These are phyloP conservation scores for Labeo catla DNA, from an alignment of 2,113 vertebrate genomes.

Conservation along the genomic window DNA sequence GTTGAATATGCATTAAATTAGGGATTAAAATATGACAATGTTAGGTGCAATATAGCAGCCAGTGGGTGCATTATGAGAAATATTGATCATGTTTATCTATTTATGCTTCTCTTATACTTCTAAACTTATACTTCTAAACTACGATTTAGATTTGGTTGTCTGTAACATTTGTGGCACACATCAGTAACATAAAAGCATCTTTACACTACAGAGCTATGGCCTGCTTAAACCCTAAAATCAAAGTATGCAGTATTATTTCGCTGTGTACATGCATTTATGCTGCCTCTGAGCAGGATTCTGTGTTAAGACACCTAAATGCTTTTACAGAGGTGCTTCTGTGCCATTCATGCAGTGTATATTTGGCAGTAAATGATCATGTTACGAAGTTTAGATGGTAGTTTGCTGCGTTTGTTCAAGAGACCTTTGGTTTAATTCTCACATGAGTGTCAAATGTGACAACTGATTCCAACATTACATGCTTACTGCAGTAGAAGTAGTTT, in stretches of 20 bases:
- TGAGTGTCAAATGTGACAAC: constrained; percentile 49
- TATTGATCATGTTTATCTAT: too few species aligned
- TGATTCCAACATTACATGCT: constrained; percentile 45
- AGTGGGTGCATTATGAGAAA: too few species aligned
- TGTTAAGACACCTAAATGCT: neutral
- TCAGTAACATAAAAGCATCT: neutral
- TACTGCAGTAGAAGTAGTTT: neutral
- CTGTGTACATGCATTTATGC: neutral
- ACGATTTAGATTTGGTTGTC: too few species aligned
- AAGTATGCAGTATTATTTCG: neutral
- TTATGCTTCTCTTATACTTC: too few species aligned
- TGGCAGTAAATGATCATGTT: neutral
- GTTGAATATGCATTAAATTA: too few species aligned
- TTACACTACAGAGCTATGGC: too few species aligned
- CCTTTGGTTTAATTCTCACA: constrained; percentile 37
- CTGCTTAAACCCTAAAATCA: neutral
- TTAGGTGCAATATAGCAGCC: too few species aligned
- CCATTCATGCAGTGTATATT: neutral
- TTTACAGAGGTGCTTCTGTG: neutral
- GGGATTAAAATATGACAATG: too few species aligned
- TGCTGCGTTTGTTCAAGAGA: neutral
- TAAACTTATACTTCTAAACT: too few species aligned
- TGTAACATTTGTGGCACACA: neutral
- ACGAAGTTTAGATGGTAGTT: neutral
- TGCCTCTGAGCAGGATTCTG: neutral